Conservation (phyloP, 2,797 vertebrate genomes). For the Melanotaenia trifasciata region DNA sequence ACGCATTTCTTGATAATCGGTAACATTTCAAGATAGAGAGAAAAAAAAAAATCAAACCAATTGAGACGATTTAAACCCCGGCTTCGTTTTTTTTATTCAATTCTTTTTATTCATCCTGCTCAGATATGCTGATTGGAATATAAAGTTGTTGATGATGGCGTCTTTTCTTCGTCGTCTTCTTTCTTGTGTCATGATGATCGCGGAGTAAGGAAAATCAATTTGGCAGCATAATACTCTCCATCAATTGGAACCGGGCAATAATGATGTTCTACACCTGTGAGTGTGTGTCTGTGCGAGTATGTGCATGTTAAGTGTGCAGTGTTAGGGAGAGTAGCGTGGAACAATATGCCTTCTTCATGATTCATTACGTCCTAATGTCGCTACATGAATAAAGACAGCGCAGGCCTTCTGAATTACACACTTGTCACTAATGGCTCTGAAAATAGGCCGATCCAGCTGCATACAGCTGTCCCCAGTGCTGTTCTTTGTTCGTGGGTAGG, state of each 20-base stretch:
- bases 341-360: constrained; percentile 77
- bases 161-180: constrained; percentile 66
- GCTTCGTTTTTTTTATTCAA: constrained; percentile 41
- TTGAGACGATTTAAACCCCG: constrained; percentile 72
- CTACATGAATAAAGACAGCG: constrained; percentile 62
- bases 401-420: constrained; percentile 61
- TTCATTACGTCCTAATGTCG: constrained; percentile 79
- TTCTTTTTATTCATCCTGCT: constrained; percentile 61
- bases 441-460: constrained; percentile 51
- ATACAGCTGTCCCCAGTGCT: background rate
- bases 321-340: constrained; percentile 61
- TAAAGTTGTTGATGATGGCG: constrained; percentile 78
- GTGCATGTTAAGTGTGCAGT: constrained; percentile 40
- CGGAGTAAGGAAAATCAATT: constrained; percentile 74
- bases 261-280: constrained; percentile 79
- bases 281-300: constrained; percentile 29
- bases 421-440: constrained; percentile 70
- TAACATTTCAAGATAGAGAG: constrained; percentile 71
- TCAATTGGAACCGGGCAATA: constrained; percentile 71
- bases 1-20: constrained; percentile 78
- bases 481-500: constrained; percentile 60
- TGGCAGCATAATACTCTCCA: constrained; percentile 77
- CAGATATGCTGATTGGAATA: constrained; percentile 77
- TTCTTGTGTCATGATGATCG: constrained; percentile 61
- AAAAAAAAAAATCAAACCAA: constrained; percentile 59